Evolutionary conservation across 1,140 invertebrate genomes (phyloP), one percentile per base, ranked within the genome.

Genomic region (Leptopilina boulardi): DNA sequence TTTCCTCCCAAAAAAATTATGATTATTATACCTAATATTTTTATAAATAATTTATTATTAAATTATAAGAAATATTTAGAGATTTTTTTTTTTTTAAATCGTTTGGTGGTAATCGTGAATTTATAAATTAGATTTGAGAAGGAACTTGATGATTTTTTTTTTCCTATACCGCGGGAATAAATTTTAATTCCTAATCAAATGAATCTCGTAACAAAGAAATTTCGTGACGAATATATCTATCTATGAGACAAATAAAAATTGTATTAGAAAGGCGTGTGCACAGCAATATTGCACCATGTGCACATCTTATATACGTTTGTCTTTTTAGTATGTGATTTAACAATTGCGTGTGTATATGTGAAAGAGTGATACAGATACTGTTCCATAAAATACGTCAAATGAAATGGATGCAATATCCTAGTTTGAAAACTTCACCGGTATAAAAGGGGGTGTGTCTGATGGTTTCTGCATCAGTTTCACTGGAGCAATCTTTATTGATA

Each of bases 391-490:
- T 66, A 75, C 75, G 77, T 83, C 79, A 81, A n/a, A 83, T 83
- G 74, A 51, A 71, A 75, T 80, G n/a, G 82, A 84, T 85, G 78
- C 81, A 82, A 79, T 86, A 76, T 82, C 76, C 54, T 75, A 83
- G 77, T 73, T 38, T 30, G 79, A 83, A 80, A 87, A 80, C 75
- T 83, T 18, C 73, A 79, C 70, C 47, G 80, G 84, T 89, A 89
- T 89, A 89, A 87, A 89, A 89, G 85, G 82, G 85, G 81, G 84
- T 86, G 83, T 81, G 78, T 79, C 83, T 74, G 71, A 19, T 75
- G 41, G 19, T 26, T 71, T 72, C 77, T 75, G 74, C 83, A 89
- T 86, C 87, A 90, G 89, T 90, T 83, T 77, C 79, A 80, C 81
- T 81, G 73, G 73, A 78, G 73, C 82, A 42, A 80, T 80, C 78